Conservation (phyloP, 2,888 invertebrate genomes). For the Eucriotettix oculatus region DNA sequence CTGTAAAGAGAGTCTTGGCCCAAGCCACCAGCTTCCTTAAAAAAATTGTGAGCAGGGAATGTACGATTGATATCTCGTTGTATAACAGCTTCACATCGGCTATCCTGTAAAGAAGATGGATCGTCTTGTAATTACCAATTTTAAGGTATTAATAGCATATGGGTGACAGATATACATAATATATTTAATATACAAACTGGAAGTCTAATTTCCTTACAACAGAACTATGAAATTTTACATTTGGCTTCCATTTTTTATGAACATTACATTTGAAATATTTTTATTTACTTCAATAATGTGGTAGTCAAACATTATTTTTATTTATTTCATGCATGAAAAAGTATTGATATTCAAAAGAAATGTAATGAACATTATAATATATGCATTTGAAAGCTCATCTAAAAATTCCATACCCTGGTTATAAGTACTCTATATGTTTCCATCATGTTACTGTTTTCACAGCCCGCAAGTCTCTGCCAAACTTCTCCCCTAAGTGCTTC, state of each 20-base stretch:
- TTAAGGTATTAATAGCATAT: not conserved
- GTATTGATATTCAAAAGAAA: too few relatives aligned
- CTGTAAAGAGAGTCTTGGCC: constrained; percentile 94
- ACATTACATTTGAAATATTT: too few relatives aligned
- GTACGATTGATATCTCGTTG: constrained; percentile 93
- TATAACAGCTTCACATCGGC: constrained; percentile 75
- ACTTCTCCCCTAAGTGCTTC: constrained; percentile 93
- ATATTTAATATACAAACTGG: too few relatives aligned
- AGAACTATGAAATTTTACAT: too few relatives aligned
- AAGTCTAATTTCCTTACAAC: too few relatives aligned
- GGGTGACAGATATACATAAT: too few relatives aligned
- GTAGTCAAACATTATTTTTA: too few relatives aligned
- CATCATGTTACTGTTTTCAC: constrained; percentile 73
- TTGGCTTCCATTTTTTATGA: too few relatives aligned
- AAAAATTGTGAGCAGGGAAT: constrained; percentile 96
- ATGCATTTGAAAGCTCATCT: not conserved
- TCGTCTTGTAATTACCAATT: not conserved
- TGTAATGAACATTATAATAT: too few relatives aligned
- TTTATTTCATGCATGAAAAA: too few relatives aligned
- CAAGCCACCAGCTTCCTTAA: constrained; percentile 84
- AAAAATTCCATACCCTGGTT: constrained; percentile 49
- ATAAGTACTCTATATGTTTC: constrained; percentile 85
- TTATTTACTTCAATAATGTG: too few relatives aligned
- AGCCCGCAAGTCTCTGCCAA: constrained; percentile 88
- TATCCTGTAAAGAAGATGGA: constrained; percentile 9